Percentiles rank a stretch among this genome's conserved stretches.
Evolutionary conservation across 2,797 vertebrate species (phyloP).

Genomic region (Hafferia zeledoni): DNA sequence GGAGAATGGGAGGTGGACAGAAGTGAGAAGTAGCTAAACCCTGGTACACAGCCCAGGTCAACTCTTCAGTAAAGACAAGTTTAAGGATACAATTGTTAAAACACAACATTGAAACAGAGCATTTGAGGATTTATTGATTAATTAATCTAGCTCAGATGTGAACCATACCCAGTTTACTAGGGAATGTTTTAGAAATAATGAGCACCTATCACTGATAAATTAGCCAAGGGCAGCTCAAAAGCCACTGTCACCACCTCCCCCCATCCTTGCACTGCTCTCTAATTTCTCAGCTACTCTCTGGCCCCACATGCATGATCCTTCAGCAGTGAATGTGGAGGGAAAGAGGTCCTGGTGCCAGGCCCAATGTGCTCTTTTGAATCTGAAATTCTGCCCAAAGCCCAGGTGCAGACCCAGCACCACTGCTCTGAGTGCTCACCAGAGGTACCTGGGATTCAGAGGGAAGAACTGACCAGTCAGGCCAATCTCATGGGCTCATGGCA

Average conservation of each 20-base stretch:
- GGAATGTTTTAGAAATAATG: not conserved
- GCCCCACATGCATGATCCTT: rapidly evolving
- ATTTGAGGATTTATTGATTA: not conserved
- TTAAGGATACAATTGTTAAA: not conserved
- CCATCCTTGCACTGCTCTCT: not conserved
- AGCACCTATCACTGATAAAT: not conserved
- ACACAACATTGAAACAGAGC: not conserved
- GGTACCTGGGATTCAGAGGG: not conserved
- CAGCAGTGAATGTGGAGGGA: not conserved
- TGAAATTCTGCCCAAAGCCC: not conserved
- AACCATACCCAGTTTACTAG: not conserved
- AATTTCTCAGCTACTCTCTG: not conserved
- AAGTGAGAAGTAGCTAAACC: not conserved
- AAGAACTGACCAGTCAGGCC: not conserved
- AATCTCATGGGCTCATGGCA: rapidly evolving
- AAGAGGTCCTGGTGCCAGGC: not conserved
- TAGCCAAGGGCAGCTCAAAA: not conserved
- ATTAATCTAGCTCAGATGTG: not conserved
- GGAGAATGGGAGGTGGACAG: not conserved
- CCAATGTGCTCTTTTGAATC: rapidly evolving
- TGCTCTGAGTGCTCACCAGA: not conserved
- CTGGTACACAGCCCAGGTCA: not conserved
- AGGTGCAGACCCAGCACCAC: not conserved
- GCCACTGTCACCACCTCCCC: not conserved
- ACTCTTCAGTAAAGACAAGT: not conserved